Conservation (phyloP, 2,797 vertebrate genomes). For the Sarcophilus harrisii region DNA sequence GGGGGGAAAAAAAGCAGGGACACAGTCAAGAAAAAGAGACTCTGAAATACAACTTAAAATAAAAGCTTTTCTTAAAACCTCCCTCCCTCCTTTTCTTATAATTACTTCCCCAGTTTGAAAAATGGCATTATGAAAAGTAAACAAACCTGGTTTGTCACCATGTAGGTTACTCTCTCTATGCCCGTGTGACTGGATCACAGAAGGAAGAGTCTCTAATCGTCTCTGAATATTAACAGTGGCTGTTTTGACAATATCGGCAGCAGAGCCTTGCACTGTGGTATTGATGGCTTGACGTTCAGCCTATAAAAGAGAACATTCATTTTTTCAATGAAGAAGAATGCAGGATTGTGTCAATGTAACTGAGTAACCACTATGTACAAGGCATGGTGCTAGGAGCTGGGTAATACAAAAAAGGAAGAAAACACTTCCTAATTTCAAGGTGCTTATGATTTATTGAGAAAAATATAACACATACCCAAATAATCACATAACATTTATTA, state of each 20-base stretch:
- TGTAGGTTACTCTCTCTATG: conserved; percentile 84
- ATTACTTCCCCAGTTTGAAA: conserved; percentile 10
- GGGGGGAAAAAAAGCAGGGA: too few relatives aligned
- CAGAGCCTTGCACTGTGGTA: conserved; percentile 96
- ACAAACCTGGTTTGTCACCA: conserved; percentile 73
- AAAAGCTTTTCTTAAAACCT: neutral
- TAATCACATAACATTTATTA: neutral
- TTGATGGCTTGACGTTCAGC: conserved; percentile 98
- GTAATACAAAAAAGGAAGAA: neutral
- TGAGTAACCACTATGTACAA: neutral
- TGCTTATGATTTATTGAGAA: neutral
- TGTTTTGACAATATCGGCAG: conserved; percentile 97
- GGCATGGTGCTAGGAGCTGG: neutral
- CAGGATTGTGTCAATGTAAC: neutral
- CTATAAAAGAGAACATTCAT: conserved; percentile 79
- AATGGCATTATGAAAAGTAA: neutral
- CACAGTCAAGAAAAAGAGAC: neutral
- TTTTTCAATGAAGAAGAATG: conserved; percentile 23
- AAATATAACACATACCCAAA: neutral
- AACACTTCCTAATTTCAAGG: neutral
- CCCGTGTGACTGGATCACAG: conserved; percentile 88
- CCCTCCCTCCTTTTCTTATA: neutral
- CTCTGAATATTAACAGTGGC: conserved; percentile 96
- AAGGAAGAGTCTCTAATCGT: conserved; percentile 86
- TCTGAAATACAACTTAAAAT: neutral